Evolutionary conservation across 2,888 invertebrate genomes (phyloP).

Genomic region (Drymonia ruficornis): DNA sequence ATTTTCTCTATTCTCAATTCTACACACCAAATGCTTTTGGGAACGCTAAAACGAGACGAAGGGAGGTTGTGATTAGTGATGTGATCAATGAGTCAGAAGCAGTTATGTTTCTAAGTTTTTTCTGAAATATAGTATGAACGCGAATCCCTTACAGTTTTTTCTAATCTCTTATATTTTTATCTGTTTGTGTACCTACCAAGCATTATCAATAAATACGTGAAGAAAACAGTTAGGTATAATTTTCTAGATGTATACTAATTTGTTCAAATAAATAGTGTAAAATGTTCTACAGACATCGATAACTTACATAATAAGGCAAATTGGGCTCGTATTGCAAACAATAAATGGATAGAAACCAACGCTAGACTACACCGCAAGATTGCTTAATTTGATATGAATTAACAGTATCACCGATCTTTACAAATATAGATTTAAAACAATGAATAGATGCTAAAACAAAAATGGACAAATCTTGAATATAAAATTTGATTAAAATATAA

Average conservation of each 20-base stretch:
- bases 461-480: background rate
- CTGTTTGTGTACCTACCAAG: no score
- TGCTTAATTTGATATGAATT: slow-evolving; percentile 44
- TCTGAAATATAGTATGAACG: no score
- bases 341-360: background rate
- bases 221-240: background rate
- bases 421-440: background rate
- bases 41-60: no score
- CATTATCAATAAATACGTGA: slow-evolving; percentile 4
- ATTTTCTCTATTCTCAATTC: no score
- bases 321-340: slow-evolving; percentile 4
- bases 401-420: slow-evolving; percentile 26
- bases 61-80: no score
- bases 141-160: no score
- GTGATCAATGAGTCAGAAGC: no score
- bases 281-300: background rate
- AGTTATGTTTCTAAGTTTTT: no score
- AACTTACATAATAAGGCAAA: slow-evolving; percentile 6
- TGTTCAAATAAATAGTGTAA: slow-evolving; percentile 1
- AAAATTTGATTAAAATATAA: background rate
- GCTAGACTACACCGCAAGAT: slow-evolving; percentile 26
- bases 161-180: no score
- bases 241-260: background rate
- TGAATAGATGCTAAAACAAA: background rate
- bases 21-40: no score